Conservation (phyloP, 2,888 invertebrate species). For the Harpalus rufipes region DNA sequence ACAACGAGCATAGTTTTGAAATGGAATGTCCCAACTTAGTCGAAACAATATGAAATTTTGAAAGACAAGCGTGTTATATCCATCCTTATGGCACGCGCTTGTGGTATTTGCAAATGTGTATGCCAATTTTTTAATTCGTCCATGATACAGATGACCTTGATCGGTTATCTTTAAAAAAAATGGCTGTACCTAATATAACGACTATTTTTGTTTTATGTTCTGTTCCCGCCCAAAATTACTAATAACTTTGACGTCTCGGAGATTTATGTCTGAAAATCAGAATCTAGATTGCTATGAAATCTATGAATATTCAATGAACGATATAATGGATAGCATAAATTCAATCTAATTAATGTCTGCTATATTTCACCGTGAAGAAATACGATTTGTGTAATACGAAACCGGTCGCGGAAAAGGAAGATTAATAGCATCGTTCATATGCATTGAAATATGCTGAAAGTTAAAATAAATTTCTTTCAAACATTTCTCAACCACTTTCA, state of each 20-base stretch:
- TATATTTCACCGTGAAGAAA: constrained; percentile 27
- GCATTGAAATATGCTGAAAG: not conserved
- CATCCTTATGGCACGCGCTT: no score
- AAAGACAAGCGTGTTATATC: no score
- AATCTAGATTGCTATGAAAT: constrained; percentile 21
- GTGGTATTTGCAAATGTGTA: no score
- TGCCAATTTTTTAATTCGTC: no score
- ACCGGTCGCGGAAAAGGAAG: not conserved
- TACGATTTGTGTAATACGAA: not conserved
- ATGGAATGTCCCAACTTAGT: no score
- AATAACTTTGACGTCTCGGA: not conserved
- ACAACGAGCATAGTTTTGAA: no score
- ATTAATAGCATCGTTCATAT: not conserved
- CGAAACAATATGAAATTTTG: no score
- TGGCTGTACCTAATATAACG: no score
- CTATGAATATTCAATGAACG: constrained; percentile 20
- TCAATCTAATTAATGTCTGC: constrained; percentile 8
- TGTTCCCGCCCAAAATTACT: no score
- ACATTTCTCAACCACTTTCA: not conserved
- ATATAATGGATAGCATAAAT: constrained; percentile 10
- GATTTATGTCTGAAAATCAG: not conserved
- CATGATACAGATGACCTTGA: no score
- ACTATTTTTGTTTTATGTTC: no score
- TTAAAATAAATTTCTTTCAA: not conserved
- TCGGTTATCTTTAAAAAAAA: no score